These are phyloP conservation scores for Globodera rostochiensis DNA, from an alignment of 1,140 invertebrate genomes.

Conservation along the genomic window DNA sequence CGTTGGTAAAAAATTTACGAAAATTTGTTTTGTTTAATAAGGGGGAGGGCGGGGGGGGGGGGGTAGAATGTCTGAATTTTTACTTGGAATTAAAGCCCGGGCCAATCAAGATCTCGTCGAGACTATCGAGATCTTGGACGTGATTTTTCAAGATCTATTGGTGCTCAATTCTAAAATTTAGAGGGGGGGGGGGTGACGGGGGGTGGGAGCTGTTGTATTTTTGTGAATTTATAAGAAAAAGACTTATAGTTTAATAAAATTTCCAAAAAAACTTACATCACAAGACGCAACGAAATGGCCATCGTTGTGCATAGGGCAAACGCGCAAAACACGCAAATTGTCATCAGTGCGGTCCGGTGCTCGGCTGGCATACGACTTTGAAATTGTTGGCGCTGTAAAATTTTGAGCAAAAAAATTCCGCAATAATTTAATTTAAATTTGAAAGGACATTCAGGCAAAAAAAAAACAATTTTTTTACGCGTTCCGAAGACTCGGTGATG, in stretches of 20 bases:
- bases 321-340: conserved; percentile 42
- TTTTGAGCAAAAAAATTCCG: neutral
- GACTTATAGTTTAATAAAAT: too few species aligned
- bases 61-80: too few species aligned
- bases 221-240: too few species aligned
- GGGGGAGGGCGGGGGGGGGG: too few species aligned
- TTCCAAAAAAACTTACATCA: conserved; percentile 33
- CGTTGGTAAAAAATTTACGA: too few species aligned
- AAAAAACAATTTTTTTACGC: neutral
- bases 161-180: neutral
- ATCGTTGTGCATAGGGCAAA: conserved; percentile 50
- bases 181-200: too few species aligned
- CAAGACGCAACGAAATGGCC: conserved; percentile 34
- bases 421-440: neutral
- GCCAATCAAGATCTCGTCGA: too few species aligned
- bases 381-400: conserved; percentile 1
- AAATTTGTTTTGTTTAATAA: too few species aligned
- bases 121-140: too few species aligned
- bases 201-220: too few species aligned
- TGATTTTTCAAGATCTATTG: conserved; percentile 14
- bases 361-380: conserved; percentile 40
- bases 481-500: conserved; percentile 14
- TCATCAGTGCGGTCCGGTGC: conserved; percentile 50
- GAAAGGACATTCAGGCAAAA: too few species aligned
- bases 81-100: too few species aligned